These are phyloP conservation scores for Drosophila tristis DNA, from an alignment of 1,140 invertebrate genomes.

Conservation along the genomic window DNA sequence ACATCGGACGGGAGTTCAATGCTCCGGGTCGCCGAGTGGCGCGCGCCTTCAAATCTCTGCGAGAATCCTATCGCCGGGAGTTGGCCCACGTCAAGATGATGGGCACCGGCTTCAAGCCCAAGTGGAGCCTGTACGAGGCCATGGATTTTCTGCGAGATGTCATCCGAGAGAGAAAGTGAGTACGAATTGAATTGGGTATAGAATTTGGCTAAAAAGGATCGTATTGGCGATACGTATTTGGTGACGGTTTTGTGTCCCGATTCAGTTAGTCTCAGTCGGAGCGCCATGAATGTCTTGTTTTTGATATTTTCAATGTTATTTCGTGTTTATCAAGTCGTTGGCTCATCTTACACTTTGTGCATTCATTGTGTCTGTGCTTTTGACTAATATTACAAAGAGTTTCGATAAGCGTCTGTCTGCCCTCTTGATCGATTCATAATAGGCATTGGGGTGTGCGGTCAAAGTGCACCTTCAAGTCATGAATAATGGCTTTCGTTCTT, in stretches of 20 bases:
- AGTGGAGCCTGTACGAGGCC: slow-evolving; percentile 79
- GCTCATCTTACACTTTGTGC: background rate
- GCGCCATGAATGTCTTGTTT: background rate
- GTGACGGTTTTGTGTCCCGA: too few relatives aligned
- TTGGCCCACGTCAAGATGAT: slow-evolving; percentile 79
- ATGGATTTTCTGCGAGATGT: slow-evolving; percentile 81
- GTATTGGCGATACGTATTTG: too few relatives aligned
- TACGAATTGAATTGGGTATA: slow-evolving; percentile 9
- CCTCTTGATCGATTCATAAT: slow-evolving; percentile 14
- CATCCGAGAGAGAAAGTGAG: slow-evolving; percentile 81
- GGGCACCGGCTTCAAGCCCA: slow-evolving; percentile 79
- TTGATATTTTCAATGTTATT: background rate
- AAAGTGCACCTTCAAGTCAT: slow-evolving; percentile 56
- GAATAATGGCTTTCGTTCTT: slow-evolving; percentile 53
- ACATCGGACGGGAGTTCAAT: slow-evolving; percentile 80
- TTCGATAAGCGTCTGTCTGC: slow-evolving; percentile 34
- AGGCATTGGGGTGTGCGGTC: slow-evolving; percentile 9
- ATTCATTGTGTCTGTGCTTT: slow-evolving; percentile 13
- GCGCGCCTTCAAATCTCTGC: slow-evolving; percentile 76
- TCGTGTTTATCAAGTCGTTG: background rate
- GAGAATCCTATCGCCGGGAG: slow-evolving; percentile 82
- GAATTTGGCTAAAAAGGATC: too few relatives aligned
- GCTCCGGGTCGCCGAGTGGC: slow-evolving; percentile 78
- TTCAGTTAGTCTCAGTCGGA: too few relatives aligned
- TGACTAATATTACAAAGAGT: slow-evolving; percentile 52